Conservation (phyloP, 2,113 vertebrate species). For the Bostrychus sinensis region DNA sequence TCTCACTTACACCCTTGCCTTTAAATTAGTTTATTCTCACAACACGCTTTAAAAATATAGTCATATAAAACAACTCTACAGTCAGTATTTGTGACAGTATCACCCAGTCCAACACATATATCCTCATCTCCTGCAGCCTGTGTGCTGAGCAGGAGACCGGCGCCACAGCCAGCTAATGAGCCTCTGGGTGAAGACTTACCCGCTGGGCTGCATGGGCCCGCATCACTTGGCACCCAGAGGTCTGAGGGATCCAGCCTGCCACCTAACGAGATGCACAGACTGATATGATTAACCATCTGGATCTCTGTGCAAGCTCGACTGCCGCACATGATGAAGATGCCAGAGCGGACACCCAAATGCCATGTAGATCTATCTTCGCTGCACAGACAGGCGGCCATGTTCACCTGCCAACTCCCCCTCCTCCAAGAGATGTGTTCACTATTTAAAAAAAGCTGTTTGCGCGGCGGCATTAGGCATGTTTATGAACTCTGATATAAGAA, state of each 20-base stretch:
- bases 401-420: conserved; percentile 22
- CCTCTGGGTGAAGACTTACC: conserved; percentile 82
- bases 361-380: conserved; percentile 50
- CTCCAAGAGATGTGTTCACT: conserved; percentile 22
- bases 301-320: conserved; percentile 61
- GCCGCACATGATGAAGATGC: conserved; percentile 58
- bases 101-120: conserved; percentile 63
- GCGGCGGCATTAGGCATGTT: conserved; percentile 15
- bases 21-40: conserved; percentile 8
- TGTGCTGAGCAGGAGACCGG: conserved; percentile 63
- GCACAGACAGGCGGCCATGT: conserved; percentile 26
- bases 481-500: conserved; percentile 5
- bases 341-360: conserved; percentile 61
- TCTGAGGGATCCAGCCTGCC: conserved; percentile 87
- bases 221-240: conserved; percentile 90
- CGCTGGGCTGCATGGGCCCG: conserved; percentile 87
- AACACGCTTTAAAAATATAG: conserved; percentile 26
- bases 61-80: conserved; percentile 18
- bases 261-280: conserved; percentile 82
- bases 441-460: conserved; percentile 29
- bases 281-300: conserved; percentile 78
- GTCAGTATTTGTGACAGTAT: too few relatives aligned
- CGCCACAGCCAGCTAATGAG: conserved; percentile 68
- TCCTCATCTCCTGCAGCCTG: conserved; percentile 45
- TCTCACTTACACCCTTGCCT: too few relatives aligned